These are phyloP conservation scores for Calephelis nemesis DNA, from an alignment of 1,140 invertebrate genomes.

Conservation along the genomic window DNA sequence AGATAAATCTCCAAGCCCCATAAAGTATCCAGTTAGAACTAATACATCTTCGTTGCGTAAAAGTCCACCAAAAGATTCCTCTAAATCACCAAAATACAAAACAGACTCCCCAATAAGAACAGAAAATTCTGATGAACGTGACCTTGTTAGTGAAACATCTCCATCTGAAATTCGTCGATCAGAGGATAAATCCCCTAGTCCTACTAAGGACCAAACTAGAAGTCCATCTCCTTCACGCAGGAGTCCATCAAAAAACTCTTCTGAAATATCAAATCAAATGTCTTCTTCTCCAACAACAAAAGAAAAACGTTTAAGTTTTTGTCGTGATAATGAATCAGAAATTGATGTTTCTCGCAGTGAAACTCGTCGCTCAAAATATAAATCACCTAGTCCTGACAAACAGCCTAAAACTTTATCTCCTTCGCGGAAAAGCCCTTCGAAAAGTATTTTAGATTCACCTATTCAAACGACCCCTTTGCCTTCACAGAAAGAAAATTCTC, in stretches of 20 bases:
- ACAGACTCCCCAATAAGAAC: neutral
- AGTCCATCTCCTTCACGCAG: constrained; percentile 28
- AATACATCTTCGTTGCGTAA: constrained; percentile 24
- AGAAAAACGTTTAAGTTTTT: neutral
- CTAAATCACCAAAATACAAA: constrained; percentile 2
- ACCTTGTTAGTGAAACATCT: neutral
- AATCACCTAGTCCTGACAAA: constrained; percentile 31
- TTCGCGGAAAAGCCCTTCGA: constrained; percentile 23
- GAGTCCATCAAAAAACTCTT: neutral
- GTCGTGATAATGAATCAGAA: neutral
- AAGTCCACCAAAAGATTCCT: constrained; percentile 20
- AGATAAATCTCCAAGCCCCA: constrained; percentile 28
- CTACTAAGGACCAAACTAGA: constrained; percentile 24
- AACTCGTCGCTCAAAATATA: constrained; percentile 7
- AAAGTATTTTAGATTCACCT: constrained; percentile 20
- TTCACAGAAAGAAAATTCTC: constrained; percentile 6
- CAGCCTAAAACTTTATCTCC: constrained; percentile 5
- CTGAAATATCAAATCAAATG: neutral
- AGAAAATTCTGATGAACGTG: neutral
- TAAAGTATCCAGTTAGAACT: constrained; percentile 8
- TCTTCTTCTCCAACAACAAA: neutral
- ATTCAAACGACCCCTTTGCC: neutral
- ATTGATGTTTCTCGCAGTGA: neutral
- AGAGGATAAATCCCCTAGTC: constrained; percentile 26
- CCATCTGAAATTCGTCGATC: neutral